phyloP scores from a whole-genome alignment of 2,113 vertebrate genomes.

The Vimba vimba region DNA sequence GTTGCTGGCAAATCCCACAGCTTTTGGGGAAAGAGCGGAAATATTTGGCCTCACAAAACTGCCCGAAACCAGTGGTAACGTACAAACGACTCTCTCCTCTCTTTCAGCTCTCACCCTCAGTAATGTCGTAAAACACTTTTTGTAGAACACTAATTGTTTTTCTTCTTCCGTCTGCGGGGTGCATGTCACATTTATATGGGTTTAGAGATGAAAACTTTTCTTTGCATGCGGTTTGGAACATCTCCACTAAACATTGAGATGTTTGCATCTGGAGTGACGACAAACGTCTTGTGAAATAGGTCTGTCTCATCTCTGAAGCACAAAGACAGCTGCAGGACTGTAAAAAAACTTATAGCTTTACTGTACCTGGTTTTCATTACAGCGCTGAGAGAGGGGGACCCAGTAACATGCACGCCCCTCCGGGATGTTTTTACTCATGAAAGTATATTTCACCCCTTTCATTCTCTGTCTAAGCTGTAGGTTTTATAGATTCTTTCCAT shows the following conservation, averaged over 20 bases:
- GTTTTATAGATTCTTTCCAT: slow-evolving; percentile 72
- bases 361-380: slow-evolving; percentile 37
- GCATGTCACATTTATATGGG: slow-evolving; percentile 19
- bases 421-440: slow-evolving; percentile 54
- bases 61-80: slow-evolving; percentile 66
- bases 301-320: not conserved
- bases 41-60: slow-evolving; percentile 63
- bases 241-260: not conserved
- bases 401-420: slow-evolving; percentile 59
- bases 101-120: slow-evolving; percentile 37
- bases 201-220: slow-evolving; percentile 7
- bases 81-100: slow-evolving; percentile 57
- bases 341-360: not conserved
- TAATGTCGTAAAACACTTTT: slow-evolving; percentile 25
- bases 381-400: slow-evolving; percentile 61
- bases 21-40: slow-evolving; percentile 58
- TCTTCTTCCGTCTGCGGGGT: not conserved
- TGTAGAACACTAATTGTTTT: not conserved
- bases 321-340: slow-evolving; percentile 16
- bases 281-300: not conserved
- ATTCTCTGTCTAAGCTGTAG: slow-evolving; percentile 51
- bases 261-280: not conserved
- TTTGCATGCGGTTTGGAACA: slow-evolving; percentile 34
- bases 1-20: slow-evolving; percentile 57
- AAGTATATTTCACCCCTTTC: slow-evolving; percentile 42